phyloP scores from a whole-genome alignment of 2,888 invertebrate genomes.

The Gisinianus flammeolus region DNA sequence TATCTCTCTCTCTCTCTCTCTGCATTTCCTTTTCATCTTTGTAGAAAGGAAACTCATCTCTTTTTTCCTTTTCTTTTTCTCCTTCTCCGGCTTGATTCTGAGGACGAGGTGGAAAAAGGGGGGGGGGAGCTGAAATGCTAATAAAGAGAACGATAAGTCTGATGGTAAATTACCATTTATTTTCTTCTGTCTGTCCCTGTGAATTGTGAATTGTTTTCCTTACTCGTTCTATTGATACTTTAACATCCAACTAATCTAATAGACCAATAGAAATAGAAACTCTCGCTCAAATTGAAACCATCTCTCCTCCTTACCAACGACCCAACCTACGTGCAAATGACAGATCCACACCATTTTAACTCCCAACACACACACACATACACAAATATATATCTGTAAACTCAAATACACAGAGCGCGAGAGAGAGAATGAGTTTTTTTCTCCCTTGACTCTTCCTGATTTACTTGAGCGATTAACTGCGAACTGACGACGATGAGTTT shows the following conservation, averaged over 20 bases:
- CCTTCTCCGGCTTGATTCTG: neutral
- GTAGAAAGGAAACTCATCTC: neutral
- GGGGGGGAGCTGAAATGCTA: neutral
- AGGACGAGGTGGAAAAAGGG: neutral
- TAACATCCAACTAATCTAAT: constrained; percentile 20
- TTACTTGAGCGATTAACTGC: too few species aligned
- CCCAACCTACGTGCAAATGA: constrained; percentile 23
- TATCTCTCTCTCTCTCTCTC: too few species aligned
- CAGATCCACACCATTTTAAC: constrained; percentile 11
- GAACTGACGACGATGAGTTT: too few species aligned
- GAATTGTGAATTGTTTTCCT: constrained; percentile 22
- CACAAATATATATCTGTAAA: too few species aligned
- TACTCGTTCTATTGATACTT: constrained; percentile 27
- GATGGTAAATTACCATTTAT: constrained; percentile 26
- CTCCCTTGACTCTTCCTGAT: too few species aligned
- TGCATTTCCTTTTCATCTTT: neutral
- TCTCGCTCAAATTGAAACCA: constrained; percentile 9
- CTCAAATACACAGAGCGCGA: too few species aligned
- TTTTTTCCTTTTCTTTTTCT: neutral
- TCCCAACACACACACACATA: too few species aligned
- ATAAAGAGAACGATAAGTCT: neutral
- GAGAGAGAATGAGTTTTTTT: too few species aligned
- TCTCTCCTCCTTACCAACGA: constrained; percentile 4
- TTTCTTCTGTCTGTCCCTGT: constrained; percentile 1
- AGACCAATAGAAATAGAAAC: neutral